These are phyloP conservation scores for Tichodroma muraria DNA, from an alignment of 2,113 vertebrate genomes.

Conservation along the genomic window DNA sequence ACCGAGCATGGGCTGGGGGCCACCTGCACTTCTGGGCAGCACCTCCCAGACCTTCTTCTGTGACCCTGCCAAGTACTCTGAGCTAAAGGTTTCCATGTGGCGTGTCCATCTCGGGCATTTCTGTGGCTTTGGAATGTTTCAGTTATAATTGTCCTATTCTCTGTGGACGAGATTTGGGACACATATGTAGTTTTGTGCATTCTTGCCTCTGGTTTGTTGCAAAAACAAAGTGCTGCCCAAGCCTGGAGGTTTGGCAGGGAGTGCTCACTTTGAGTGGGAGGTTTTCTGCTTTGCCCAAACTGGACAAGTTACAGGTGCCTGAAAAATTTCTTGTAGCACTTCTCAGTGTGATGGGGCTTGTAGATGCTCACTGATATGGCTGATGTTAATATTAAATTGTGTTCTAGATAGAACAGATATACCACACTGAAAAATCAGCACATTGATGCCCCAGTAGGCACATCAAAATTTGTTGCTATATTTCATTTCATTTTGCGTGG, in stretches of 20 bases:
- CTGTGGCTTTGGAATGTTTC: background rate
- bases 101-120: background rate
- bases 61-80: background rate
- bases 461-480: background rate
- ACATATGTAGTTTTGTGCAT: background rate
- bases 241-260: background rate
- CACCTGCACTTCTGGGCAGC: background rate
- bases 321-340: background rate
- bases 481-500: background rate
- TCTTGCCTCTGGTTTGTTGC: background rate
- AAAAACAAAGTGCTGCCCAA: background rate
- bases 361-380: background rate
- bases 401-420: background rate
- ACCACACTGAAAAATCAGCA: background rate
- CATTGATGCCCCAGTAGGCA: background rate
- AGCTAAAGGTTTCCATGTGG: background rate
- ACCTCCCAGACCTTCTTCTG: background rate
- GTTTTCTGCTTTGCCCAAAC: background rate
- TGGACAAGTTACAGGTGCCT: background rate
- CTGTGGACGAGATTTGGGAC: background rate
- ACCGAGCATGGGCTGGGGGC: background rate
- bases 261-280: background rate
- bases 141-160: background rate
- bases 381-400: background rate
- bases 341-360: background rate